Conservation (phyloP, 2,113 vertebrate genomes). For the Turdus rufiventris region DNA sequence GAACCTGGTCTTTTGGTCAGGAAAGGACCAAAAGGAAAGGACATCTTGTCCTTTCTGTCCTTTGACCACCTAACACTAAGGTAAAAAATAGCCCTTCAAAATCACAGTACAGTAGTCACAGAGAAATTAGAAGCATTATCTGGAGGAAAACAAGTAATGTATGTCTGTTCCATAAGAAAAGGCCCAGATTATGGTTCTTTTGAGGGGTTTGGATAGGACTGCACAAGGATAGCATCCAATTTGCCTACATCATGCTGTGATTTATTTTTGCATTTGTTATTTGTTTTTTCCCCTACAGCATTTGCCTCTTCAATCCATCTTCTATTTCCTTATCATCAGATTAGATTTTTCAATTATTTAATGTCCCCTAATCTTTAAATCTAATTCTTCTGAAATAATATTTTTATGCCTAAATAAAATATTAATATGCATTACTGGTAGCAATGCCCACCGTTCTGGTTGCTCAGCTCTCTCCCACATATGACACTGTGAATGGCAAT, state of each 20-base stretch:
- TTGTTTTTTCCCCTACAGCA: neutral
- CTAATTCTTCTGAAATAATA: neutral
- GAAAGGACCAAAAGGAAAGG: no score
- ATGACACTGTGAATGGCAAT: neutral
- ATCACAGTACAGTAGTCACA: neutral
- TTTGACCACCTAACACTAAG: neutral
- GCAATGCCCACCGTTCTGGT: neutral
- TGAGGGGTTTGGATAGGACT: neutral
- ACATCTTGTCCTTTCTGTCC: neutral
- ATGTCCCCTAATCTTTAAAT: neutral
- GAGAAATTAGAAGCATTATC: neutral
- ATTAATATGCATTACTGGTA: neutral
- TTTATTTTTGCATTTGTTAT: neutral
- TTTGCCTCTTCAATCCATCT: neutral
- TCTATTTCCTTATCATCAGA: neutral
- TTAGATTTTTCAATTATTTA: constrained; percentile 1
- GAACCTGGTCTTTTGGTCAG: neutral
- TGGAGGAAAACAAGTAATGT: neutral
- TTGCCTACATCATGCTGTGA: neutral
- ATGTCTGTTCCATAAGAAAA: neutral
- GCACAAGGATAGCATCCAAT: neutral
- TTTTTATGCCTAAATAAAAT: neutral
- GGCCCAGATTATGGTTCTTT: neutral
- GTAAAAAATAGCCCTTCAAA: neutral
- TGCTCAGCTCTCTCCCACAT: neutral